phyloP scores from a whole-genome alignment of 2,113 vertebrate genomes.

The Hucho hucho region DNA sequence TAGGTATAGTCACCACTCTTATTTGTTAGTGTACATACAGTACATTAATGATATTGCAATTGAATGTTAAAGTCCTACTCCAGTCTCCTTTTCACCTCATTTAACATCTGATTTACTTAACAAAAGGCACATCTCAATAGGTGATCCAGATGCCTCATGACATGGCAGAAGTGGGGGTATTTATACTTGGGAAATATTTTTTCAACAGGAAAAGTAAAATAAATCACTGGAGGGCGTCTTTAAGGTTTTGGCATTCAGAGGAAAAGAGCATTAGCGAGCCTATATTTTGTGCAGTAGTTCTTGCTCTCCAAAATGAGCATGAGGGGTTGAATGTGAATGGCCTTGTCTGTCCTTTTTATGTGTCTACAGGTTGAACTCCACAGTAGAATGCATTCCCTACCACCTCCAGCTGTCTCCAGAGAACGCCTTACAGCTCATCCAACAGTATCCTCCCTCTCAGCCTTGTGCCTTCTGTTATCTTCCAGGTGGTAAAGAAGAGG shows the following conservation, averaged over 20 bases:
- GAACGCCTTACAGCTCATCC: slow-evolving; percentile 82
- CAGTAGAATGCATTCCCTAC: slow-evolving; percentile 83
- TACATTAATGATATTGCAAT: neutral
- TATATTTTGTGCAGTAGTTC: too few species aligned
- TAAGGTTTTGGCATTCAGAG: neutral
- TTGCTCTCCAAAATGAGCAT: too few species aligned
- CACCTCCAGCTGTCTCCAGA: slow-evolving; percentile 76
- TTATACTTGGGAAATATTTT: too few species aligned
- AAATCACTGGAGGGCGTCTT: too few species aligned
- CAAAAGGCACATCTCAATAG: too few species aligned
- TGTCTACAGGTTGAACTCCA: slow-evolving; percentile 81
- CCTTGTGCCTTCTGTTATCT: neutral
- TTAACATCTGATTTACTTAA: too few species aligned
- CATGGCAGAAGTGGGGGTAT: too few species aligned
- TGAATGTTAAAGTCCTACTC: too few species aligned
- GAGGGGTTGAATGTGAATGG: neutral
- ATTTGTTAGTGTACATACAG: neutral
- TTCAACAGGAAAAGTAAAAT: too few species aligned
- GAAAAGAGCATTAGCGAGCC: neutral
- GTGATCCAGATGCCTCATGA: too few species aligned
- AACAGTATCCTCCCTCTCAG: slow-evolving; percentile 77
- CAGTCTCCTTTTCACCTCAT: too few species aligned
- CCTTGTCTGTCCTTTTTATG: neutral
- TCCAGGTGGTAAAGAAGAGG: neutral
- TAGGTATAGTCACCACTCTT: neutral